phyloP scores from a whole-genome alignment of 2,888 invertebrate species.

The Eupithecia abbreviata region DNA sequence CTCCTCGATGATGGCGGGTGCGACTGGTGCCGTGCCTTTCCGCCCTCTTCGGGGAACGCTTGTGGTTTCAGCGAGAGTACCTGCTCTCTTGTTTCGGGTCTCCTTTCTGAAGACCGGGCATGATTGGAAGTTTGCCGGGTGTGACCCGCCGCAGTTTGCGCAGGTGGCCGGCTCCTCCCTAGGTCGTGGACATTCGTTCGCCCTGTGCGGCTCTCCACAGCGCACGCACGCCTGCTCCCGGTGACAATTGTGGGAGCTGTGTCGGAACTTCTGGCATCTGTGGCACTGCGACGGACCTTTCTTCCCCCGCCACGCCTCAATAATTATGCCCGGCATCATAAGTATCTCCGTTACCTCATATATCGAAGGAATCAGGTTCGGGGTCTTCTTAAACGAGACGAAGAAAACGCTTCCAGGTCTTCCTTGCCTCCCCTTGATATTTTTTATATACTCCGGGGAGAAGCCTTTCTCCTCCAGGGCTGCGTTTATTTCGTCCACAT shows the following conservation, averaged over 20 bases:
- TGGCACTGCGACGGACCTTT: neutral
- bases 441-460: neutral
- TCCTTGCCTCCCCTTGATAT: constrained; percentile 15
- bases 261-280: neutral
- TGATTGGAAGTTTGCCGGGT: neutral
- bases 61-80: constrained; percentile 20
- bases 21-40: neutral
- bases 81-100: constrained; percentile 25
- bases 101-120: neutral
- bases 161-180: neutral
- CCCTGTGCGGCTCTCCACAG: neutral
- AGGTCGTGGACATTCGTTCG: neutral
- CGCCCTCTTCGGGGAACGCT: neutral
- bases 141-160: neutral
- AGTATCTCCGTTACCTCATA: constrained; percentile 34
- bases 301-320: neutral
- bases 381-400: constrained; percentile 29
- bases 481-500: neutral
- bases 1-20: neutral
- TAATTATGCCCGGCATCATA: constrained; percentile 40
- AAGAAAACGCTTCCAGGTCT: constrained; percentile 38
- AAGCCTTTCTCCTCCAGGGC: neutral
- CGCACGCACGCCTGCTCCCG: neutral
- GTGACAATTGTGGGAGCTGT: neutral
- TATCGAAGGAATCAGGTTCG: constrained; percentile 31